phyloP scores from a whole-genome alignment of 2,797 vertebrate species.

The Myotis findleyi region DNA sequence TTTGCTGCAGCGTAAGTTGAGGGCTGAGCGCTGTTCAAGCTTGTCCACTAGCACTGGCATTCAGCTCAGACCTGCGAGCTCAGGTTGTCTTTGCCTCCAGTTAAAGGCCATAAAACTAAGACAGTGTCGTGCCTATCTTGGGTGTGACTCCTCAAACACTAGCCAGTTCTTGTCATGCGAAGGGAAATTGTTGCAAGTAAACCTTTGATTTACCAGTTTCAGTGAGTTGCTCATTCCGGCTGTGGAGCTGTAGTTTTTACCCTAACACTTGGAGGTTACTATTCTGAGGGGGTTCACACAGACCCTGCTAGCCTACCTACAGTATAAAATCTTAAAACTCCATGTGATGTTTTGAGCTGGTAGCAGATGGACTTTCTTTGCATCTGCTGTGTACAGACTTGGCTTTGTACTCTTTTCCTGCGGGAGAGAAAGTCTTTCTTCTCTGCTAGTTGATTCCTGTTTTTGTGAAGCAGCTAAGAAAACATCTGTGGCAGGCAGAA shows the following conservation, averaged over 20 bases:
- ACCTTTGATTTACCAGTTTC: slow-evolving; percentile 86
- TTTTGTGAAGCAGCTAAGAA: slow-evolving; percentile 99
- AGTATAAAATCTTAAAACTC: slow-evolving; percentile 95
- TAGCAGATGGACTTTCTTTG: slow-evolving; percentile 99
- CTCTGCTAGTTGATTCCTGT: slow-evolving; percentile 99
- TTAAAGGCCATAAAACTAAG: slow-evolving; percentile 92
- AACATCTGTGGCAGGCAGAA: slow-evolving; percentile 99
- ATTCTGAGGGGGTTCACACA: slow-evolving; percentile 90
- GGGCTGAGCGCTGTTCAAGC: slow-evolving; percentile 89
- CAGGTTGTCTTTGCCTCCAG: slow-evolving; percentile 89
- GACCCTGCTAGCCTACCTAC: slow-evolving; percentile 91
- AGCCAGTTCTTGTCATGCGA: slow-evolving; percentile 87
- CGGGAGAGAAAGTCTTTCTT: slow-evolving; percentile 98
- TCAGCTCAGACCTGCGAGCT: slow-evolving; percentile 87
- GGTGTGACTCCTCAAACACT: slow-evolving; percentile 89
- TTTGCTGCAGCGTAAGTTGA: slow-evolving; percentile 87
- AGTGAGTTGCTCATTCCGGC: slow-evolving; percentile 84
- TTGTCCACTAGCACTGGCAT: slow-evolving; percentile 88
- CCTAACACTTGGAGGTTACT: slow-evolving; percentile 88
- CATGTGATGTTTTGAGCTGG: slow-evolving; percentile 96
- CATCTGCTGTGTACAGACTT: slow-evolving; percentile 99
- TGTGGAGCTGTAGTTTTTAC: slow-evolving; percentile 86
- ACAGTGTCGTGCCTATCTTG: slow-evolving; percentile 88
- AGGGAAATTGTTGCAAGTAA: slow-evolving; percentile 85
- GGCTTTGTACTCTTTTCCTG: slow-evolving; percentile 99